Base-by-base conservation (phyloP, 2,113 vertebrate species). In the Gymnogyps californianus region DNA sequence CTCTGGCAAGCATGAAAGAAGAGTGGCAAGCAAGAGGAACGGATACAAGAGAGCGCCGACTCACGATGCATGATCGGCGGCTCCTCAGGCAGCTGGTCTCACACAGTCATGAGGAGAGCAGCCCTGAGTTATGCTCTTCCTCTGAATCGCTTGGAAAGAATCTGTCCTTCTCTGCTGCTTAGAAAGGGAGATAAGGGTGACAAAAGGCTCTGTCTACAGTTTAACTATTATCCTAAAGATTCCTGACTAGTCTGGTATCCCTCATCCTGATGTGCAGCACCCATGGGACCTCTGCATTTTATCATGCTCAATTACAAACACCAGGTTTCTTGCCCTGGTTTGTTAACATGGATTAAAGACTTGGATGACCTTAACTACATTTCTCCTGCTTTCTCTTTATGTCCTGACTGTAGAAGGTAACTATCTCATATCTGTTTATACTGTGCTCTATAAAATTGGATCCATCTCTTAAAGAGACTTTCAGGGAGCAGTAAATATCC, bases 101-200 rank as follows among this genome's bases (percentile, higher is more conserved):
- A 32, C 0, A 0, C 11, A 40, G n/a, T 29, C 42, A 22, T 0
- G 10, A 61, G 40, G n/a, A 0, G 4, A 76, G 55, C 57, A 83
- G 83, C 26, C 55, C 59, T 17, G 46, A 58, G 42, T 13, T 40
- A 34, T 16, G 46, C 28, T 61, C 52, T 47, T 64, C 71, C 51
- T 42, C 24, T 47, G 52, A n/a, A 79, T 69, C 57, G 51, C 67
- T 54, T 2, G 1, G 26, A 66, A 91, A 42, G 19, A 69, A 54
- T 71, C 42, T 62, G 42, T 47, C 40, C 58, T 67, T 8, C 46
- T 92, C 62, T 82, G 59, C 42, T 52, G n/a, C 40, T 88, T 42
- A 59, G 15, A 66, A 70, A 58, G 24, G 10, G 15, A 69, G 66
- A 71, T 7, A 77, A 77, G 26, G 16, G 7, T 25, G 16, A 4